A percentile compares a stretch with the other conserved stretches of the same genome.
Evolutionary conservation across 2,113 vertebrate genomes (phyloP).

Genomic region (Hippocampus abdominalis): DNA sequence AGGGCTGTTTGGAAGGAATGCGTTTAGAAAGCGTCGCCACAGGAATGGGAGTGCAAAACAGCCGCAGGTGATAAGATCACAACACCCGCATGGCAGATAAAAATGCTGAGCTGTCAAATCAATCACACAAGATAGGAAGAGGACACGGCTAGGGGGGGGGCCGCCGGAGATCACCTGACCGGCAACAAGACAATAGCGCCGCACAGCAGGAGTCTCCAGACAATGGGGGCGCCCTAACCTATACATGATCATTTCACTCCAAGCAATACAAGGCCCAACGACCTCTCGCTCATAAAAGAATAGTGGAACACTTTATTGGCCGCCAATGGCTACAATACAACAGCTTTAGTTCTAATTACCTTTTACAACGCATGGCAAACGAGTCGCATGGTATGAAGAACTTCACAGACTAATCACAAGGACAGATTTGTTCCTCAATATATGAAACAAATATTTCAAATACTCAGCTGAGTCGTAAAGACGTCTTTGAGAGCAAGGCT

Average conservation of each 20-base stretch:
- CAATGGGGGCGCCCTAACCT: constrained; percentile 18
- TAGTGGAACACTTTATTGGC: constrained; percentile 1
- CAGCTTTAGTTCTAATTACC: background rate
- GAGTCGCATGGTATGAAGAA: background rate
- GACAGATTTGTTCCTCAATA: background rate
- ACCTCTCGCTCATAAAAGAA: constrained; percentile 16
- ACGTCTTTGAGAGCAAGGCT: background rate
- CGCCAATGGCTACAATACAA: background rate
- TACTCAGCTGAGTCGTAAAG: background rate
- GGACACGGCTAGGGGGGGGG: constrained; percentile 36
- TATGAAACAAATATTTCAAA: background rate
- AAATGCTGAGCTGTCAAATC: constrained; percentile 65
- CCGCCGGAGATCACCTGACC: constrained; percentile 57
- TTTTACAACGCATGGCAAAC: background rate
- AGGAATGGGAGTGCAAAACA: constrained; percentile 59
- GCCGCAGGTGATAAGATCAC: constrained; percentile 70
- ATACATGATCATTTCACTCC: constrained; percentile 3
- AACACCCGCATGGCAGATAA: constrained; percentile 66
- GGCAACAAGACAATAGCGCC: constrained; percentile 46
- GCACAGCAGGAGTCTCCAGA: constrained; percentile 43
- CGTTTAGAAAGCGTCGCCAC: constrained; percentile 57
- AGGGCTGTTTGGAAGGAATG: constrained; percentile 65
- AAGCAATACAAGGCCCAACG: constrained; percentile 17
- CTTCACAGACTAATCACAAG: background rate
- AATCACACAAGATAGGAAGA: constrained; percentile 65